Base-by-base conservation (phyloP, 2,797 vertebrate genomes). In the Alcedo atthis region DNA sequence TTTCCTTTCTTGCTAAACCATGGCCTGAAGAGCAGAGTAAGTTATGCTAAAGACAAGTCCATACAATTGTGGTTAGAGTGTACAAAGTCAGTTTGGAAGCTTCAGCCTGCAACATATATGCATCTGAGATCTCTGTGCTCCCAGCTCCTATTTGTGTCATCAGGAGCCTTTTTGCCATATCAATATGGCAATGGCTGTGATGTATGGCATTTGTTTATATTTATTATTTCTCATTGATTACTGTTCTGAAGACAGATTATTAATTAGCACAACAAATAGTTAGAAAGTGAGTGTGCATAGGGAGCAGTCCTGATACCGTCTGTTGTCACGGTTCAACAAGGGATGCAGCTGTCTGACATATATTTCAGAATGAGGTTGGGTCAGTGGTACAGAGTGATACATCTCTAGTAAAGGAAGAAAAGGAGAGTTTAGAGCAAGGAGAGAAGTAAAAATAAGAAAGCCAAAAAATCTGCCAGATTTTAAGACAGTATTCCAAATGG, bases 181-280 rank as follows among this genome's bases (percentile, higher is more conserved):
- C n/a, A 26, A 0, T 57, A 19, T 53, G 55, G 63, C 49, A 63
- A 0, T 24, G 24, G 21, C 75, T 81, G 79, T 68, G 73, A 87
- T 83, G 21, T 35, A 35, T 18, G 12, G 35, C 40, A 16, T 45
- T 90, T 86, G 53, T 81, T 28, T 66, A 17, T 79, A 40, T 92
- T 81, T 91, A 53, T 79, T 90, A 37, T 12, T 12, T 78, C 32
- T 79, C 51, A 84, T 70, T 90, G 90, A 94, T 94, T 86, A 49
- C n/a, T 88, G 21, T 79, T 66, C 74, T 5, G 35, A 92, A 76
- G 81, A 74, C 74, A 73, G 59, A 69, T 84, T 63, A 59, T 79
- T 88, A 88, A 92, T 92, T 92, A 91, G 48, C n/a, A 69, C 35
- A 90, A 84, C 75, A 91, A 88, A 84, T 84, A 76, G 51, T 37